phyloP scores from a whole-genome alignment of 1,140 invertebrate species.

The Oreohelix idahoensis region DNA sequence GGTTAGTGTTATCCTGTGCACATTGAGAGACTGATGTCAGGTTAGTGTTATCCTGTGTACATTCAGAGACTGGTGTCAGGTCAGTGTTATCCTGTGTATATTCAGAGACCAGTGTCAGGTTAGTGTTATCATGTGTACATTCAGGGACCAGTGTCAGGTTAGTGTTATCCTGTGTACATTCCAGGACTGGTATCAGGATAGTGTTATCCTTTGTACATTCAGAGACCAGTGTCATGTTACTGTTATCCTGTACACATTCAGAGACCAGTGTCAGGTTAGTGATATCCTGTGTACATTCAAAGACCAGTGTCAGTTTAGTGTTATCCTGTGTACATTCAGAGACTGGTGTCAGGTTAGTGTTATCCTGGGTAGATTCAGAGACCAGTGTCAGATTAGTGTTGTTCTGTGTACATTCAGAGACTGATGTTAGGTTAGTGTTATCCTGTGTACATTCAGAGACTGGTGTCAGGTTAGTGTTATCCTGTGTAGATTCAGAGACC shows the following conservation, averaged over 20 bases:
- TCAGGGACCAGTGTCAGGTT: background rate
- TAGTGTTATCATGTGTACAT: background rate
- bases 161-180: background rate
- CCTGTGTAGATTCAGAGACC: background rate
- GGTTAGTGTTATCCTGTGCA: background rate
- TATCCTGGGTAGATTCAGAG: background rate
- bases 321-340: background rate
- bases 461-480: background rate
- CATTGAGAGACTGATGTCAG: background rate
- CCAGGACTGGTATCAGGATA: background rate
- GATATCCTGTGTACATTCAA: background rate
- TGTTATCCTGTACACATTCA: background rate
- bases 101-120: background rate
- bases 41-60: background rate
- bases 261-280: background rate
- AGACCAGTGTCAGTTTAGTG: background rate
- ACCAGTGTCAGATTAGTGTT: background rate
- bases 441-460: background rate
- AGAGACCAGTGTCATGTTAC: background rate
- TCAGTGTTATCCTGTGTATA: background rate
- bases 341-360: background rate
- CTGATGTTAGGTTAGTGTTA: background rate
- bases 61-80: background rate
- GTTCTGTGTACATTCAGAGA: background rate
- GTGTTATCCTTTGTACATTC: background rate